phyloP scores from a whole-genome alignment of 2,797 vertebrate species.

The Peromyscus attwateri region DNA sequence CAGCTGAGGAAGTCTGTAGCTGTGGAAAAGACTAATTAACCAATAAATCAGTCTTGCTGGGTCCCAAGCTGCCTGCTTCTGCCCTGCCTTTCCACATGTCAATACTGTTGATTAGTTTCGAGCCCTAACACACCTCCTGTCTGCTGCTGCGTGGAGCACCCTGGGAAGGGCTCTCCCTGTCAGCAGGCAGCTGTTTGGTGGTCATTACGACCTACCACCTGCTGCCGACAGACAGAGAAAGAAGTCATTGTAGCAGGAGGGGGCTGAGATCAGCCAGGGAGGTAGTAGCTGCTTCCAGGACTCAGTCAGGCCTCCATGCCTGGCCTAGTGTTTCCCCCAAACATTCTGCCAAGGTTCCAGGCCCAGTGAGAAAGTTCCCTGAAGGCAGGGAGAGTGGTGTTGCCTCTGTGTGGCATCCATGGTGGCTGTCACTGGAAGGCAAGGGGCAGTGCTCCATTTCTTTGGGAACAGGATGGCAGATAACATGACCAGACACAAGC shows the following conservation, averaged over 20 bases:
- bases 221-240: not conserved
- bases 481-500: not conserved
- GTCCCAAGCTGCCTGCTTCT: constrained; percentile 12
- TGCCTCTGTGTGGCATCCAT: not conserved
- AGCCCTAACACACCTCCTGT: not conserved
- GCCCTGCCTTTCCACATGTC: not conserved
- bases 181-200: not conserved
- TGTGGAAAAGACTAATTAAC: constrained; percentile 73
- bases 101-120: constrained; percentile 61
- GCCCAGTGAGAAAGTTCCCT: not conserved
- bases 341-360: fast-evolving
- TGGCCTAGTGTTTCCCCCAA: not conserved
- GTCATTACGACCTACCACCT: constrained; percentile 24
- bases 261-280: not conserved
- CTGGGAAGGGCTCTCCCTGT: not conserved
- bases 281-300: not conserved
- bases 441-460: not conserved
- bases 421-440: not conserved
- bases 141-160: not conserved
- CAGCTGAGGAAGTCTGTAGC: constrained; percentile 47
- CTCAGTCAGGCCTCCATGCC: not conserved
- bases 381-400: not conserved
- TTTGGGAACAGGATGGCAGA: not conserved
- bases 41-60: constrained; percentile 69
- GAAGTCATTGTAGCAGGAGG: not conserved